Percentiles rank a stretch among this genome's conserved stretches.
Evolutionary conservation across 2,797 vertebrate species (phyloP).

Genomic region (Characodon lateralis): DNA sequence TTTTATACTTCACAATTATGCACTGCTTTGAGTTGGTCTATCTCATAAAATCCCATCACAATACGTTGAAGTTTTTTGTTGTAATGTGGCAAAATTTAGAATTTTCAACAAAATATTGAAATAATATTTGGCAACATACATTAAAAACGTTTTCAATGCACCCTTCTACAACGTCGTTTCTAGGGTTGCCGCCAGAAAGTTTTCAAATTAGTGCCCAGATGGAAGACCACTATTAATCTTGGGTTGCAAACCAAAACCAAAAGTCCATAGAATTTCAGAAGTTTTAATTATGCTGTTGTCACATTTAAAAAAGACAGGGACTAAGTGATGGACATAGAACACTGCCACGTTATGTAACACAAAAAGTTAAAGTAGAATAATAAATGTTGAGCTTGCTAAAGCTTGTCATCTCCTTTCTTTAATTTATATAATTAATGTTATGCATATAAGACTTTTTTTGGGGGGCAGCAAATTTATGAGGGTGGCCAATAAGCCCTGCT

Average conservation of each 20-base stretch:
- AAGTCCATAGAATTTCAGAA: neutral
- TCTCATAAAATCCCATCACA: neutral
- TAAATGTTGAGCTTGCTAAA: neutral
- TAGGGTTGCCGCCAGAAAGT: neutral
- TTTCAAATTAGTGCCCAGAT: neutral
- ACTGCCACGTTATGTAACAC: neutral
- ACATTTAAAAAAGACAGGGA: neutral
- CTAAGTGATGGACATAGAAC: neutral
- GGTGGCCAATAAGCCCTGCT: neutral
- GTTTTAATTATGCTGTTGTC: neutral
- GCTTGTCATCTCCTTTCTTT: neutral
- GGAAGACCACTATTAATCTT: neutral
- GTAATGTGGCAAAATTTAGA: neutral
- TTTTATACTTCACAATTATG: neutral
- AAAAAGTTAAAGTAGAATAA: neutral
- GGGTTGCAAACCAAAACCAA: neutral
- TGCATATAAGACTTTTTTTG: neutral
- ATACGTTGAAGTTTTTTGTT: neutral
- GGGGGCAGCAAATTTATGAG: neutral
- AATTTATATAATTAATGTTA: neutral
- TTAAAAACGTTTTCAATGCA: slow-evolving; percentile 2
- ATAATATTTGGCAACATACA: neutral
- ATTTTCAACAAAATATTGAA: neutral
- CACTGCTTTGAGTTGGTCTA: neutral
- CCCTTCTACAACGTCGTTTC: neutral